Base-by-base conservation (phyloP, 2,888 invertebrate species). In the Myopa tessellatipennis region DNA sequence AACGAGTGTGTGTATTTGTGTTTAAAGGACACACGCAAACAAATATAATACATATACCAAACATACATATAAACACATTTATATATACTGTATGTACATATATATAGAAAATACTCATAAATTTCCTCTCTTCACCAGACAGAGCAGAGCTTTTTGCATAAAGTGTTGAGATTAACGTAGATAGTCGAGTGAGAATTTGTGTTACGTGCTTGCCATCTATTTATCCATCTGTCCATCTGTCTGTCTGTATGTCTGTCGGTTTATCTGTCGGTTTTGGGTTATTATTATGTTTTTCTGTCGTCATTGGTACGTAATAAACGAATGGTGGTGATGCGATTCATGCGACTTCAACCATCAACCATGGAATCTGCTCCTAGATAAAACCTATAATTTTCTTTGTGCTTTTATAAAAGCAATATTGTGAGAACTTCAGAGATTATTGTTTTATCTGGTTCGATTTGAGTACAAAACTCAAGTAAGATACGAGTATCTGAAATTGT, bases 141-240 rank as follows among this genome's bases (percentile, higher is more conserved):
- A 55, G 1, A n/a, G 26, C 26, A 14, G 5, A 14, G 14, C 36
- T 38, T 36, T 36, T 72, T 60, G 72, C 72, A 60, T 72, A 60
- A 72, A 72, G 58, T 60, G 2, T 60, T 38, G 38, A n/a, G 26
- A 72, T 18, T 55, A 60, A 40, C 18, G 18, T 38, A 60, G 18
- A 40, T 26, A 58, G 58, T 18, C 8, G 72, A 60, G 60, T n/a
- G 36, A 8, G 38, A 10, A n/a, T n/a, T 58, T 5, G n/a, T 58
- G 58, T 34, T 36, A 71, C 58, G 55, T 55, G 5, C 71, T 60
- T 16, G 36, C 38, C 52, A 70, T 55, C 70, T 70, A 16, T 38
- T n/a, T 67, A 45, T 68, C 45, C 45, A 45, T 69, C 45, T 69
- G 50, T 68, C 45, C 45, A 45, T 69, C 45, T 69, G 50, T 50